Evolutionary conservation across 2,113 vertebrate species (phyloP).

Genomic region (Smithornis capensis): DNA sequence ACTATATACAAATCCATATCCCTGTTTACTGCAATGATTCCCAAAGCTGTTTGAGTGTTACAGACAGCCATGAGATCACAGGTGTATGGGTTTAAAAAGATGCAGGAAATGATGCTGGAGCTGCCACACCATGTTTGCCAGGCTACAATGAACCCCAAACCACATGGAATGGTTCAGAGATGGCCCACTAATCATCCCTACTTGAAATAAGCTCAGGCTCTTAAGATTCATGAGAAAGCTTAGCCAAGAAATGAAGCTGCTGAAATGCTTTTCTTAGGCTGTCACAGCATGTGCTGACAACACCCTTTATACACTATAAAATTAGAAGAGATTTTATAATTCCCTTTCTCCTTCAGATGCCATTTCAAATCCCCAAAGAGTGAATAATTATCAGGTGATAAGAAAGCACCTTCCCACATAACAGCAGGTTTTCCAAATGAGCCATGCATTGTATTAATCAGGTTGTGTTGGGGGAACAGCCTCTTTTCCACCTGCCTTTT

Average conservation of each 20-base stretch:
- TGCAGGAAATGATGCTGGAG: neutral
- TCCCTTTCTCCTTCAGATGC: neutral
- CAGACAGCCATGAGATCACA: neutral
- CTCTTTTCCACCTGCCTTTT: neutral
- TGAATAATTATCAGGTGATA: conserved; percentile 34
- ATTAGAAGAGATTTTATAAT: conserved; percentile 35
- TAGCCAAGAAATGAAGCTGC: conserved; percentile 27
- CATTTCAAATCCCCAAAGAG: conserved; percentile 13
- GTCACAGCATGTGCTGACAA: conserved; percentile 51
- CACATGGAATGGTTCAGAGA: neutral
- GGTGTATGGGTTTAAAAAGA: neutral
- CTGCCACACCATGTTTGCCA: accelerated
- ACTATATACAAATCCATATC: neutral
- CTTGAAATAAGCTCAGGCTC: neutral
- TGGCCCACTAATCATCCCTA: neutral
- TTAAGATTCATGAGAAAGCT: neutral
- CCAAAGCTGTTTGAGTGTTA: neutral
- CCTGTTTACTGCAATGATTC: neutral
- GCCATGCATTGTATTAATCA: neutral
- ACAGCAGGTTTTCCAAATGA: conserved; percentile 9
- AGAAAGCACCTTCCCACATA: conserved; percentile 38
- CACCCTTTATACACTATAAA: neutral
- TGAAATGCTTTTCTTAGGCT: conserved; percentile 46
- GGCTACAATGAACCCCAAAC: neutral
- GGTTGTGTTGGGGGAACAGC: neutral